Evolutionary conservation across 2,113 vertebrate genomes (phyloP), one percentile per base, ranked within the genome.

Genomic region (Ia io): DNA sequence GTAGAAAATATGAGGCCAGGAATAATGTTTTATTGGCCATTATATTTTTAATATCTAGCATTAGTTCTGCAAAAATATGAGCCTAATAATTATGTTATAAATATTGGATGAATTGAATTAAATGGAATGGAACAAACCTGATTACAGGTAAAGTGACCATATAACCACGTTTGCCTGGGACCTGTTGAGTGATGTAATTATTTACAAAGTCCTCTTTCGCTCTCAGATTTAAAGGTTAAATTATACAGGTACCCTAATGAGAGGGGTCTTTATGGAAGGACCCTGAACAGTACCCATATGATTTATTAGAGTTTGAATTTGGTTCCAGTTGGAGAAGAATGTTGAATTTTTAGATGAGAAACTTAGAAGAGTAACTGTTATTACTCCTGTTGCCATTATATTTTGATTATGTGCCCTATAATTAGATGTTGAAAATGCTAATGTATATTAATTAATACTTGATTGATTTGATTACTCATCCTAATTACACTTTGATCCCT

Each of bases 381-480:
- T 88, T 92, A 77, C 56, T 17, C 42, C 51, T 84, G 20, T 88
- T 42, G 28, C 84, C 79, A 70, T 96, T 95, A 90, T 91, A 92
- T 91, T 96, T 97, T 97, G 97, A 96, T 94, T 94, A 79, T 88
- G 78, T 83, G 67, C 23, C 94, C 93, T 94, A 85, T 96, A 95
- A 96, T 97, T 97, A 97, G 94, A 84, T 94, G 95, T 56, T 96
- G 71, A 95, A 96, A 97, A 95, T 88, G 80, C 93, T 90, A 95
- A 95, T 95, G 90, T 59, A 79, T 85, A 96, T 96, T 96, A 97
- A 96, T 97, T 96, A 97, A 97, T 97, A 90, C 47, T 90, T 97
- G 92, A 97, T 88, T 96, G 93, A 94, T 96, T 97, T 96, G 92
- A 97, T 96, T 97, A 96, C 89, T 9, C 47, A 83, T 70, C 80